Conservation (phyloP, 1,140 invertebrate species). For the Stegodyphus dumicola region DNA sequence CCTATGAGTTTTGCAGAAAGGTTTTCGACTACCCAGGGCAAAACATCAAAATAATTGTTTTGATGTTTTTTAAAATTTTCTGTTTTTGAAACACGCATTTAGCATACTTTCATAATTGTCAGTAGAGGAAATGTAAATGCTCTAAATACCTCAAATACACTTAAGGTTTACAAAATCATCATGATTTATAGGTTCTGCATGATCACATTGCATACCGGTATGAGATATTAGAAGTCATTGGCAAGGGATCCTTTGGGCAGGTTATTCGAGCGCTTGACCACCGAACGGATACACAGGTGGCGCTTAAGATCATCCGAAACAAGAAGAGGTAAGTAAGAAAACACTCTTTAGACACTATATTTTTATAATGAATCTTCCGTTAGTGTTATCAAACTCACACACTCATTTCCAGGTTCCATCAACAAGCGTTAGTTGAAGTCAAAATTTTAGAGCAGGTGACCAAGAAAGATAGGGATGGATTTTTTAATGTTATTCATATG, state of each 20-base stretch:
- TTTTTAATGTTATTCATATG: constrained; percentile 86
- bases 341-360: no score
- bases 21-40: no score
- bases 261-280: constrained; percentile 95
- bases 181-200: constrained; percentile 78
- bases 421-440: constrained; percentile 97
- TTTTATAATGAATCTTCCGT: no score
- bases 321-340: constrained; percentile 68
- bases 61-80: no score
- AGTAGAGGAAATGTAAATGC: not conserved
- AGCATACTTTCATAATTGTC: not conserved
- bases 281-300: constrained; percentile 90
- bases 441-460: constrained; percentile 92
- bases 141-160: not conserved
- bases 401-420: constrained; percentile 80
- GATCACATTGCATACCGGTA: constrained; percentile 96
- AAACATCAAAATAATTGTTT: no score
- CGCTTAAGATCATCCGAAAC: constrained; percentile 93
- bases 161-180: no score
- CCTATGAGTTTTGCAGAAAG: no score
- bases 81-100: not conserved
- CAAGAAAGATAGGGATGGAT: constrained; percentile 85
- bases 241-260: constrained; percentile 96
- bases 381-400: no score
- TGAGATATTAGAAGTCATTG: constrained; percentile 95